Percentiles rank a stretch among this genome's conserved stretches.
These are phyloP conservation scores for Haliclystus octoradiatus DNA, from an alignment of 30 jellyfish, hydroid and myxozoan species.

Conservation along the genomic window DNA sequence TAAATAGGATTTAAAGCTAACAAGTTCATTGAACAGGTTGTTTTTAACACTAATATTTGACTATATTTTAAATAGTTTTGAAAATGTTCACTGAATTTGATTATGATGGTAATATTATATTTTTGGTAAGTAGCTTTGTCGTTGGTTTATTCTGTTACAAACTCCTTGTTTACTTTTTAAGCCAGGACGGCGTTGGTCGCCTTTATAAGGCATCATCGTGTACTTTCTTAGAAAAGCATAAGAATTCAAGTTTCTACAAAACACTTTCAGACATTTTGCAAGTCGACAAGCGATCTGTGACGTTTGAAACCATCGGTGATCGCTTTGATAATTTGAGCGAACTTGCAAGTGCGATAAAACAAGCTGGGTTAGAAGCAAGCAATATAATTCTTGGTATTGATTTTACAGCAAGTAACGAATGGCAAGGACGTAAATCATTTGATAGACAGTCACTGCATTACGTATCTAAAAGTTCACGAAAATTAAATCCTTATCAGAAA, in stretches of 20 bases:
- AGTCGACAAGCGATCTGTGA: background rate
- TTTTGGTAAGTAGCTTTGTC: background rate
- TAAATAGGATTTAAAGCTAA: too few species aligned
- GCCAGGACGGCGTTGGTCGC: background rate
- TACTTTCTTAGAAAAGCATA: background rate
- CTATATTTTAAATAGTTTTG: too few species aligned
- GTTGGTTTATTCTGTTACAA: background rate
- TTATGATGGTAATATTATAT: background rate
- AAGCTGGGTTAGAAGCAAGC: conserved; percentile 69
- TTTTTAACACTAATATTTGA: too few species aligned
- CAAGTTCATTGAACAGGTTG: too few species aligned
- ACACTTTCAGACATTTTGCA: background rate
- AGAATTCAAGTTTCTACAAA: background rate
- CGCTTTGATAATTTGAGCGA: conserved; percentile 25
- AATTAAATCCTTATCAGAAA: conserved; percentile 62
- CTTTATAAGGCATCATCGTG: background rate
- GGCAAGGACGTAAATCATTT: conserved; percentile 91
- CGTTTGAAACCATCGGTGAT: conserved; percentile 54
- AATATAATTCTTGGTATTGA: conserved; percentile 62
- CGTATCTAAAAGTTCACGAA: conserved; percentile 26
- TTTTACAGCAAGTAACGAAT: conserved; percentile 81
- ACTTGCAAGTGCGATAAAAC: conserved; percentile 49
- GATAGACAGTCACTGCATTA: conserved; percentile 71
- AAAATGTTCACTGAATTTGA: too few species aligned
- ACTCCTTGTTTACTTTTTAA: background rate